Percentiles rank a stretch among this genome's conserved stretches.
phyloP scores from a whole-genome alignment of 2,888 invertebrate genomes.

The Harpalus rubripes region DNA sequence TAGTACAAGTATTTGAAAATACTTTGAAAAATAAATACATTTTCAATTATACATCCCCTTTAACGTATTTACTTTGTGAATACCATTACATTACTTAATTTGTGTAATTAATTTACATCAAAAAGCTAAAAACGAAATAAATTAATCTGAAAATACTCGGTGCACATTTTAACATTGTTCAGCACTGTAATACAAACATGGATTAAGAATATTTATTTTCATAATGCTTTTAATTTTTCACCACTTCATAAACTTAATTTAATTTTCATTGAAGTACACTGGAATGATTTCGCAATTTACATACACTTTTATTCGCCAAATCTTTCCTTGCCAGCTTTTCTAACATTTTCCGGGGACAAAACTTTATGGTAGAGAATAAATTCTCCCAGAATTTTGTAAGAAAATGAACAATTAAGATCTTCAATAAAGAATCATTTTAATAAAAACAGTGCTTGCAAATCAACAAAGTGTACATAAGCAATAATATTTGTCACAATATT shows the following conservation, averaged over 20 bases:
- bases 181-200: constrained; percentile 16
- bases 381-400: too few species aligned
- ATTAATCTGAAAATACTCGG: not conserved
- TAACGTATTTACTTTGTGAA: not conserved
- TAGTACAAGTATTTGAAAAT: not conserved
- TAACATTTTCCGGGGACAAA: too few species aligned
- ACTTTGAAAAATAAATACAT: not conserved
- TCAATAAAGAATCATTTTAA: too few species aligned
- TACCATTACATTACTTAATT: not conserved
- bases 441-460: too few species aligned
- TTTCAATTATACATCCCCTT: constrained; percentile 12
- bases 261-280: constrained; percentile 10
- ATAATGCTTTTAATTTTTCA: constrained; percentile 24
- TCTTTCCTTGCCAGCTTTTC: too few species aligned
- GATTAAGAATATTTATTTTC: constrained; percentile 10
- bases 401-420: too few species aligned
- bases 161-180: not conserved
- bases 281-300: not conserved
- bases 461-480: too few species aligned
- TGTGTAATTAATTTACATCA: not conserved
- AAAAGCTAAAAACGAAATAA: constrained; percentile 11
- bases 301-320: not conserved
- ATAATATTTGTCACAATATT: too few species aligned
- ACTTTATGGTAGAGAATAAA: too few species aligned
- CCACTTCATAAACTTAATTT: not conserved